phyloP scores from a whole-genome alignment of 2,113 vertebrate genomes.

The Chloroceryle aenea region DNA sequence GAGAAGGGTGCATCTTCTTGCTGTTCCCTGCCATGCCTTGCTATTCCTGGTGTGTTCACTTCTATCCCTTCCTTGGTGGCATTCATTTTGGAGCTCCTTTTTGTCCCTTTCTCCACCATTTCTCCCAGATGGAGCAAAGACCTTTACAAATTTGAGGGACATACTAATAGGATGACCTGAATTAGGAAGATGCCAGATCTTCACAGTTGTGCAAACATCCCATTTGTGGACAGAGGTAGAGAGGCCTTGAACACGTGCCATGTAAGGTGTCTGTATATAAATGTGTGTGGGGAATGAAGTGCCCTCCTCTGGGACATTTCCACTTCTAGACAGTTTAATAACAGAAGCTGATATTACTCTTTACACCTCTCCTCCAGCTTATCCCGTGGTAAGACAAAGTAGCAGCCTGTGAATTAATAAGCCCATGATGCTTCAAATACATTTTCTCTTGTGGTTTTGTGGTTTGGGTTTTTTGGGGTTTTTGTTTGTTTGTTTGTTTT shows the following conservation, averaged over 20 bases:
- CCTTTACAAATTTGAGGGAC: slow-evolving; percentile 8
- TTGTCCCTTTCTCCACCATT: neutral
- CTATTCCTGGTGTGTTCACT: neutral
- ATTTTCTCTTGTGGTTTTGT: neutral
- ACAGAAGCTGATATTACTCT: neutral
- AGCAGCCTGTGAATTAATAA: slow-evolving; percentile 37
- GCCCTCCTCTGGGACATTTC: neutral
- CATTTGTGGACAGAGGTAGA: neutral
- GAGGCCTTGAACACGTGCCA: neutral
- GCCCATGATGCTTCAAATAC: neutral
- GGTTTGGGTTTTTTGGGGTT: too few relatives aligned
- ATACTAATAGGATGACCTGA: neutral
- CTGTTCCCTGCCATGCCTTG: neutral
- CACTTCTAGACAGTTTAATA: slow-evolving; percentile 55
- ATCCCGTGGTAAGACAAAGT: neutral
- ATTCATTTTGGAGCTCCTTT: neutral
- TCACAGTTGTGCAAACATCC: neutral
- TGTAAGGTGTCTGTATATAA: neutral
- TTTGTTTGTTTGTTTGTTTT: neutral
- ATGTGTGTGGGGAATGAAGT: neutral
- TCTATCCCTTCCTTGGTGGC: neutral
- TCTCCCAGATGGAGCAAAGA: slow-evolving; percentile 20
- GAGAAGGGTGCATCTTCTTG: neutral
- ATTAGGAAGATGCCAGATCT: neutral
- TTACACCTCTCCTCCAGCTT: slow-evolving; percentile 11